A percentile compares a stretch with the other conserved stretches of the same genome.
Evolutionary conservation across 2,113 vertebrate species (phyloP).

Genomic region (Sminthopsis crassicaudata): DNA sequence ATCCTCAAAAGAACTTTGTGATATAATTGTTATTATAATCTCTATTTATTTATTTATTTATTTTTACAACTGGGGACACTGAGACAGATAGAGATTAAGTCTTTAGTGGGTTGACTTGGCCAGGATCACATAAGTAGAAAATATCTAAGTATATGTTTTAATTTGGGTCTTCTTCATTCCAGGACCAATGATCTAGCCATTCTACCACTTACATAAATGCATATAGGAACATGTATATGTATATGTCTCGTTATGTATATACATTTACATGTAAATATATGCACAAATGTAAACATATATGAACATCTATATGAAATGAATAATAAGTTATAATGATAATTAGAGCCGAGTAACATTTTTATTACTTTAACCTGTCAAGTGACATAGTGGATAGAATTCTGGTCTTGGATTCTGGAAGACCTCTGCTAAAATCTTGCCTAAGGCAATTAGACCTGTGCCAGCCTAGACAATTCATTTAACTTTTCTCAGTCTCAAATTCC

Average conservation of each 20-base stretch:
- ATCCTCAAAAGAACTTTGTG: not conserved
- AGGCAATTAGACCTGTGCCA: not conserved
- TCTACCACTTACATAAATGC: not conserved
- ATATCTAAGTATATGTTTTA: not conserved
- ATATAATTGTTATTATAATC: not conserved
- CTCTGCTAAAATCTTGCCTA: not conserved
- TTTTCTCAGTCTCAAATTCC: not conserved
- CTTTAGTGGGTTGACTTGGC: not conserved
- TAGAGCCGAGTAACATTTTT: not conserved
- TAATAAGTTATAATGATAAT: not conserved
- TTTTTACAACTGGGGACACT: not conserved
- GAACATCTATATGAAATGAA: not conserved
- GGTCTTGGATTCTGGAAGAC: not conserved
- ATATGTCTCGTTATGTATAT: too few relatives aligned
- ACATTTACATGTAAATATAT: too few relatives aligned
- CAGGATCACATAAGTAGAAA: not conserved
- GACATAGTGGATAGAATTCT: not conserved
- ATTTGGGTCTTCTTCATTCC: not conserved
- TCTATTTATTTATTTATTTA: not conserved
- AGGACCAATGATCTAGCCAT: not conserved
- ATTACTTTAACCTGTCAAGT: not conserved
- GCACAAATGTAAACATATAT: too few relatives aligned
- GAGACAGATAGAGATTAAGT: not conserved
- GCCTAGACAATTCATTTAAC: not conserved
- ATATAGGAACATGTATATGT: too few relatives aligned